Evolutionary conservation across 2,113 vertebrate genomes (phyloP), one percentile per base, ranked within the genome.

Genomic region (Lepus americanus): DNA sequence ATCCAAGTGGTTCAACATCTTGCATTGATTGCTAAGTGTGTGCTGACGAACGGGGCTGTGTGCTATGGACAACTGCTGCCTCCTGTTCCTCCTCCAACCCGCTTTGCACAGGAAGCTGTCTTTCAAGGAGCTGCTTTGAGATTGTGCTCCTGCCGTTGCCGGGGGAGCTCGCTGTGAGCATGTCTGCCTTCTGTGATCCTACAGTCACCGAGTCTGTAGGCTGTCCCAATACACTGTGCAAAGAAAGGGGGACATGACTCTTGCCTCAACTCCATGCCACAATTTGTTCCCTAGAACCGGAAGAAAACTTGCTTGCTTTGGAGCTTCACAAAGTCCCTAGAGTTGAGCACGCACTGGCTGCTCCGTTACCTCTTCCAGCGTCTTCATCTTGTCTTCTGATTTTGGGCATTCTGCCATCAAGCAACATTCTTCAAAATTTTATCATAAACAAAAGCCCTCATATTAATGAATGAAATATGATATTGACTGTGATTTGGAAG

Each of bases 161-260:
- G 29, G 0, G 3, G 55, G 27, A 19, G 19, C 31, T 64, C 69
- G 51, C 17, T 5, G 11, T 61, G 27, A 64, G 64, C 33, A 74
- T n/a, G 22, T n/a, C 63, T 55, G 59, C 25, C 29, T 23, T 44
- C 44, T n/a, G 1, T 5, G 20, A 31, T 73, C 39, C 44, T 31
- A 16, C 22, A 59, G 33, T 25, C 51, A 7, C 16, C 39, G 61
- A 80, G 33, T 10, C 44, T 81, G 61, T 5, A 8, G 4, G 16
- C 9, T 1, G 3, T 39, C 14, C 0, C 27, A 36, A 17, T 1
- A 14, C 7, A 19, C 29, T 23, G 2, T 25, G 7, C 4, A 3
- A 78, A 53, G n/a, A 51, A 36, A 90, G 29, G 4, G n/a, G 92
- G 27, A 82, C 44, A 13, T 3, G 7, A 36, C 72, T 77, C 72